phyloP scores from a whole-genome alignment of 2,113 vertebrate genomes.

The Glareola pratincola region DNA sequence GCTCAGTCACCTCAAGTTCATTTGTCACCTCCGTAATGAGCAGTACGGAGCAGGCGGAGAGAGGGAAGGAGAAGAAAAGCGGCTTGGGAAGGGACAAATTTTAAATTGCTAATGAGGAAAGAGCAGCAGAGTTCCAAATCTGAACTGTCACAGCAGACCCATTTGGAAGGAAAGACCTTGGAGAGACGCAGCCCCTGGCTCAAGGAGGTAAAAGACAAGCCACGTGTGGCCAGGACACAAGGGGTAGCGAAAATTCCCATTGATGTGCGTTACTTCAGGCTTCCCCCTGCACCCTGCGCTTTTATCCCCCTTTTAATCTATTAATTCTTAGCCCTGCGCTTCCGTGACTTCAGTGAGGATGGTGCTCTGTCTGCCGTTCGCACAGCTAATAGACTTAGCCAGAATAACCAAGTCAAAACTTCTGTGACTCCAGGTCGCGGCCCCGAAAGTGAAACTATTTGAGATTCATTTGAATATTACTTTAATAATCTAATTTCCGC shows the following conservation, averaged over 20 bases:
- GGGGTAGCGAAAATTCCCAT: fast-evolving
- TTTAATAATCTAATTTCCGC: neutral
- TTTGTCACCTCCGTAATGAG: slow-evolving; percentile 5
- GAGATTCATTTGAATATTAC: neutral
- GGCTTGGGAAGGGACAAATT: neutral
- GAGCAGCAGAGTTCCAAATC: neutral
- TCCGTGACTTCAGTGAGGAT: too few species aligned
- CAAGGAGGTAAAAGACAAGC: neutral
- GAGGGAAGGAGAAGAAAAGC: neutral
- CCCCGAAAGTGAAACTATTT: neutral
- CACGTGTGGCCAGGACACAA: neutral
- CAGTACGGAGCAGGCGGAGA: neutral
- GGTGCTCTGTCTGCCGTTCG: neutral
- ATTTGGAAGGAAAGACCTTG: neutral
- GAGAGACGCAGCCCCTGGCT: neutral
- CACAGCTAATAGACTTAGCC: neutral
- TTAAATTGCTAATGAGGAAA: neutral
- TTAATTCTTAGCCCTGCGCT: neutral
- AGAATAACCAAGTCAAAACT: neutral
- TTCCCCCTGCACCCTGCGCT: neutral
- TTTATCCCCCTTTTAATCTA: neutral
- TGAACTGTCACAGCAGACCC: neutral
- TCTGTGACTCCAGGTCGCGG: neutral
- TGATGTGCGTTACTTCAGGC: neutral
- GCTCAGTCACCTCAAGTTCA: neutral